Evolutionary conservation across 53 echinoderm and acorn worm species (phyloP).

Genomic region (Glandiceps talaboti): DNA sequence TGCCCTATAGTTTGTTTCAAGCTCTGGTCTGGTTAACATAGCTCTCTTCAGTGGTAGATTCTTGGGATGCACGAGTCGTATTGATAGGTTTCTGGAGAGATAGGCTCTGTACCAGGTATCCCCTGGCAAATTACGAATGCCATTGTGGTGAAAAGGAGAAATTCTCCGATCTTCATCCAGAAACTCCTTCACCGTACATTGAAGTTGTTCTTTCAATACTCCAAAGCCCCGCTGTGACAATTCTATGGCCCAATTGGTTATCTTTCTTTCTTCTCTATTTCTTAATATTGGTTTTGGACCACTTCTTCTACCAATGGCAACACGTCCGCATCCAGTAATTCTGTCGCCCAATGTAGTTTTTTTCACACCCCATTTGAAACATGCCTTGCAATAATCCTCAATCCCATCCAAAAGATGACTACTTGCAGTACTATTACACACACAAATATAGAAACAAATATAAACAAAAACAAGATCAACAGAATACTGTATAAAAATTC

Average conservation of each 20-base stretch:
- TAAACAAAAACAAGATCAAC: too few relatives aligned
- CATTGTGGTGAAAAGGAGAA: not conserved
- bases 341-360: not conserved
- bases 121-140: not conserved
- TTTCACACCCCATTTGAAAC: not conserved
- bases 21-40: not conserved
- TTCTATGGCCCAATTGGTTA: constrained; percentile 8
- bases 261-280: constrained; percentile 2
- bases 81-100: constrained; percentile 1
- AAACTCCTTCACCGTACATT: not conserved
- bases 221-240: constrained; percentile 17
- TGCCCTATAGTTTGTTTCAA: not conserved
- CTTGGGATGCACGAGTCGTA: not conserved
- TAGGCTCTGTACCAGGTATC: constrained; percentile 5
- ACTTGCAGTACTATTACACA: too few relatives aligned
- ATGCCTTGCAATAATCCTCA: too few relatives aligned
- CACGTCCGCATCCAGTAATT: not conserved
- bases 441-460: too few relatives aligned
- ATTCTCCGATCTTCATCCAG: not conserved
- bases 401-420: too few relatives aligned
- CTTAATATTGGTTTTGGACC: constrained; percentile 7
- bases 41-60: not conserved
- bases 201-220: not conserved
- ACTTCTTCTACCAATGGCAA: constrained; percentile 2
- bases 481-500: too few relatives aligned